Percentiles rank a stretch among this genome's conserved stretches.
Evolutionary conservation across 2,888 invertebrate species (phyloP).

Genomic region (Pegoplata infirma): DNA sequence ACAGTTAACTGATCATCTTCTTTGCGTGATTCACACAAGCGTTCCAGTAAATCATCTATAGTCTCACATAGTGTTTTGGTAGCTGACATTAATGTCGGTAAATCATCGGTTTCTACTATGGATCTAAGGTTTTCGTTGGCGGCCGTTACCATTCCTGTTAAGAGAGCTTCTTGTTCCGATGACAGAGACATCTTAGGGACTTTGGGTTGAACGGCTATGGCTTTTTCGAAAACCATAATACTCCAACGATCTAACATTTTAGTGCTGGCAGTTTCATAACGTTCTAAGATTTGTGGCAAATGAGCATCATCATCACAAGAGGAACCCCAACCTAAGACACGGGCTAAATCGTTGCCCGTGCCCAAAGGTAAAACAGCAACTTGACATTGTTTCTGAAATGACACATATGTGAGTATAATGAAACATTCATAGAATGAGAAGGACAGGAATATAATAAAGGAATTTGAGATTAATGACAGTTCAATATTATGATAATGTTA

Average conservation of each 20-base stretch:
- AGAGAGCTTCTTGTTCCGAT: constrained; percentile 79
- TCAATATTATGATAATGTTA: background rate
- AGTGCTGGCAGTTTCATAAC: constrained; percentile 97
- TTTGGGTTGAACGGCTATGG: constrained; percentile 80
- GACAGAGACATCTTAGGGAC: constrained; percentile 80
- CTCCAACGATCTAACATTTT: constrained; percentile 99
- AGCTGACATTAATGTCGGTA: constrained; percentile 84
- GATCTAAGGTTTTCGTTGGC: constrained; percentile 89
- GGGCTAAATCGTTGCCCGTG: constrained; percentile 96
- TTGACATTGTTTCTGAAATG: constrained; percentile 91
- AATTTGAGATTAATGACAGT: too few relatives aligned
- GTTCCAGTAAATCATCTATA: constrained; percentile 85
- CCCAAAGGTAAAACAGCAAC: constrained; percentile 96
- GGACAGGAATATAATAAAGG: too few relatives aligned
- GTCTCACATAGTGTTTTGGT: constrained; percentile 88
- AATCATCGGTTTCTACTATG: constrained; percentile 90
- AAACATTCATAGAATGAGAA: background rate
- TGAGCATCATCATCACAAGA: constrained; percentile 97
- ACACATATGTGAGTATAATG: too few relatives aligned
- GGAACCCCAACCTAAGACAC: constrained; percentile 97
- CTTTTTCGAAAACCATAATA: constrained; percentile 94
- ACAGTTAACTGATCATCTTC: constrained; percentile 82
- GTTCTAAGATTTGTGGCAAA: constrained; percentile 92
- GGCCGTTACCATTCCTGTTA: constrained; percentile 86
- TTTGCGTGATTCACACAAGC: constrained; percentile 81